Base-by-base conservation (phyloP, 2,888 invertebrate genomes). In the Acrobasis consociella region DNA sequence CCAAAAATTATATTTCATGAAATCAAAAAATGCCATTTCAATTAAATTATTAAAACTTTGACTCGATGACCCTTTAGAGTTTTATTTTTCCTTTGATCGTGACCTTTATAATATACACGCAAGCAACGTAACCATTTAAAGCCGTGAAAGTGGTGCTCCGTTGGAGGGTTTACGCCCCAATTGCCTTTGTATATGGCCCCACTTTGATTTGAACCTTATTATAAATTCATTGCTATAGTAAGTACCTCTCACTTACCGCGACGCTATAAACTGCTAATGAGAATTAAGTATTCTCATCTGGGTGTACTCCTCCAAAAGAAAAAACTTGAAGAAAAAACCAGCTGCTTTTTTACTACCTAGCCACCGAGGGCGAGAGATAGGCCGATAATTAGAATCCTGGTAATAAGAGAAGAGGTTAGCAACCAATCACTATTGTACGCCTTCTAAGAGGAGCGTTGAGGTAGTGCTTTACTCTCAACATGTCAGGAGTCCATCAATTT, bases 141-240 rank as follows among this genome's bases (percentile, higher is more conserved):
- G 51, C 58, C 52, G 49, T 9, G 58, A 46, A 52, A 63, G 58
- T 63, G 49, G 62, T 50, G 61, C 60, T 63, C 63, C 42, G 60
- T 31, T 53, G 31, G 58, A 62, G 65, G 52, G 52, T 46, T 65
- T 62, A 62, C 53, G 58, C 50, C 60, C 56, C 62, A 62, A 62
- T 65, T 65, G 60, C 62, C 58, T 17, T 51, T 65, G 51, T 60
- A 16, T 60, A 56, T 49, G 58, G 58, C 58, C 60, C 39, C 39
- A 52, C 60, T 62, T 60, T 42, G 62, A 59, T 62, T 62, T 46
- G 59, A 62, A 59, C 55, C 50, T 49, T 49, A 59, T 64, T 59
- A 56, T 64, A 55, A 62, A 62, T 62, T 64, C 58, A 62, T 64
- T 58, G 38, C 16, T 56, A 16, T 56, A 22, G 52, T 49, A 50